Evolutionary conservation across 2,113 vertebrate species (phyloP).

Genomic region (Petrocephalus microphthalmus): DNA sequence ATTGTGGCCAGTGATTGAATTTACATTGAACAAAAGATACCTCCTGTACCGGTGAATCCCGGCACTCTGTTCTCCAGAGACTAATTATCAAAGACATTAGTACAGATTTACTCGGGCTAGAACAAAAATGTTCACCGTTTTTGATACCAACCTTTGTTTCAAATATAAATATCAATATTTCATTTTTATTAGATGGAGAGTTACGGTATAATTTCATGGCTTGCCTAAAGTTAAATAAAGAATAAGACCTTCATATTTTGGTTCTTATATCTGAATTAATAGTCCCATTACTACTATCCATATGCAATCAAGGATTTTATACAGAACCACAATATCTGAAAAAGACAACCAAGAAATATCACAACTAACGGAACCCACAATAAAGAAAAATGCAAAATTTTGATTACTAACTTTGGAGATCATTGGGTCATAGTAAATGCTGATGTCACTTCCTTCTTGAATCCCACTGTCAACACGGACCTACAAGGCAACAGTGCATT

Average conservation of each 20-base stretch:
- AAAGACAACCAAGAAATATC: background rate
- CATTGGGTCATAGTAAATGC: slow-evolving; percentile 99
- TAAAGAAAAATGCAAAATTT: background rate
- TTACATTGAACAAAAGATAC: slow-evolving; percentile 22
- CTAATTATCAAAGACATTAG: slow-evolving; percentile 20
- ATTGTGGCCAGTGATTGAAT: slow-evolving; percentile 20
- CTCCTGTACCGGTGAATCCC: background rate
- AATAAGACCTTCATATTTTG: background rate
- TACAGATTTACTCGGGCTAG: background rate
- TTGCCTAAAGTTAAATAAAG: background rate
- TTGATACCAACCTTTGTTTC: background rate
- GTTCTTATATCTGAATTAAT: background rate
- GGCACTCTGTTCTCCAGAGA: background rate
- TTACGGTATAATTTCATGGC: background rate
- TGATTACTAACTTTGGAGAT: slow-evolving; percentile 87
- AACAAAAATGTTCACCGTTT: background rate
- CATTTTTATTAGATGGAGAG: background rate
- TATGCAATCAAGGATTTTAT: background rate
- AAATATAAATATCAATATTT: background rate
- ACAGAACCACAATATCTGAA: background rate
- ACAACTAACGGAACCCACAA: background rate
- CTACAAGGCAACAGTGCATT: slow-evolving; percentile 48
- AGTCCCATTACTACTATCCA: background rate
- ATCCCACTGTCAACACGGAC: slow-evolving; percentile 95
- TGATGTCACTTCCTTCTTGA: slow-evolving; percentile 96